Conservation (phyloP, 2,888 invertebrate genomes). For the Ypsolopha sequella region DNA sequence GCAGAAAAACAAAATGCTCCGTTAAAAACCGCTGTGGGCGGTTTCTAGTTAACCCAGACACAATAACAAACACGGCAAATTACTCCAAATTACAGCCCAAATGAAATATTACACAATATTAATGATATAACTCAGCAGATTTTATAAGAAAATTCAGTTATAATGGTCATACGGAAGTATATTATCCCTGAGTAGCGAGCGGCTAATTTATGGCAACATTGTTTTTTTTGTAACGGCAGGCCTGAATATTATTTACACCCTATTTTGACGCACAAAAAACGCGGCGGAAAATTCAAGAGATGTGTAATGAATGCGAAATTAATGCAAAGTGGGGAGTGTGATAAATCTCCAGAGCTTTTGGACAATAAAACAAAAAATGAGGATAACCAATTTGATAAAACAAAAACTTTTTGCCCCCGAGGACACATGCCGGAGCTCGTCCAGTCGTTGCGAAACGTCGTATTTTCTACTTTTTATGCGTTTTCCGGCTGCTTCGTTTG, state of each 20-base stretch:
- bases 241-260: constrained; percentile 36
- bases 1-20: too few species aligned
- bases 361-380: constrained; percentile 64
- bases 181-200: constrained; percentile 9
- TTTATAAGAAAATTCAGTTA: constrained; percentile 7
- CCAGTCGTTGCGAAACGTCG: background rate
- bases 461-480: background rate
- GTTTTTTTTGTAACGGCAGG: constrained; percentile 17
- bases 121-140: constrained; percentile 7
- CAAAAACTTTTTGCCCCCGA: constrained; percentile 57
- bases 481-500: background rate
- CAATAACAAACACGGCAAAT: constrained; percentile 2
- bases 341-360: constrained; percentile 58
- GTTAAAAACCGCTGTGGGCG: too few species aligned
- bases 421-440: constrained; percentile 20
- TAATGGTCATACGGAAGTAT: constrained; percentile 9
- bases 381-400: constrained; percentile 62
- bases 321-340: constrained; percentile 56
- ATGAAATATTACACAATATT: constrained; percentile 3
- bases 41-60: background rate
- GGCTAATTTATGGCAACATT: constrained; percentile 13
- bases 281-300: constrained; percentile 41
- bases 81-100: constrained; percentile 6
- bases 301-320: constrained; percentile 63
- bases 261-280: constrained; percentile 32